Evolutionary conservation across 1,140 invertebrate genomes (phyloP), one percentile per base, ranked within the genome.

Genomic region (Calliopsis andreniformis): DNA sequence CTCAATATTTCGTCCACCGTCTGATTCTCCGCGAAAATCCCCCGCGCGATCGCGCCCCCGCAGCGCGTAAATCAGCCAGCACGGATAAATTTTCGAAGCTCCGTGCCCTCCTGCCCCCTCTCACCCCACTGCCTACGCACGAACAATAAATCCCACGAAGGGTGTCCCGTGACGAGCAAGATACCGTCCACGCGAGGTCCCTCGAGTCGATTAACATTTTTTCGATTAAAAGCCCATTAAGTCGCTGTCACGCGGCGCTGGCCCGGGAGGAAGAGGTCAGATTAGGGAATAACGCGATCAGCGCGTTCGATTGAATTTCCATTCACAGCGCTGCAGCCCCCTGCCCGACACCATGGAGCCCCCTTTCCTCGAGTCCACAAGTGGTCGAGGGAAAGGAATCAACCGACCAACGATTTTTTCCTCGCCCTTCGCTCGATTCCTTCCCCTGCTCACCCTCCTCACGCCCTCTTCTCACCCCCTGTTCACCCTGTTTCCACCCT

Each of bases 221-320:
- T 66, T 75, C 83, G 84, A 86, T 87, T 86, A 81, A 83, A 79
- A 79, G 51, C 61, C 70, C 70, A 86, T 86, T 79, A 83, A n/a
- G 25, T 10, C 8, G 42, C 28, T 49, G 76, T 78, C 63, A 70
- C 77, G 42, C 67, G 53, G 20, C 45, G 18, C 25, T 8, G 18
- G 20, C 35, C 12, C 39, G 42, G 30, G 39, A 58, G 51, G 49
- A 67, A 80, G 62, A 73, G 56, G 49, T 64, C 58, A 59, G 58
- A 77, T 73, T 72, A 71, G 42, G 39, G 69, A 75, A 71, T 84
- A 82, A 86, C 77, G 18, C 79, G 76, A 83, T 87, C 78, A 61
- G 53, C 23, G n/a, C 28, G 55, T 81, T 56, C 69, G 64, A 87
- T 87, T 79, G 76, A 77, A 80, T 84, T 84, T 84, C 68, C 75